Base-by-base conservation (phyloP, 2,797 vertebrate genomes). In the Parotocinclus haroldoi region DNA sequence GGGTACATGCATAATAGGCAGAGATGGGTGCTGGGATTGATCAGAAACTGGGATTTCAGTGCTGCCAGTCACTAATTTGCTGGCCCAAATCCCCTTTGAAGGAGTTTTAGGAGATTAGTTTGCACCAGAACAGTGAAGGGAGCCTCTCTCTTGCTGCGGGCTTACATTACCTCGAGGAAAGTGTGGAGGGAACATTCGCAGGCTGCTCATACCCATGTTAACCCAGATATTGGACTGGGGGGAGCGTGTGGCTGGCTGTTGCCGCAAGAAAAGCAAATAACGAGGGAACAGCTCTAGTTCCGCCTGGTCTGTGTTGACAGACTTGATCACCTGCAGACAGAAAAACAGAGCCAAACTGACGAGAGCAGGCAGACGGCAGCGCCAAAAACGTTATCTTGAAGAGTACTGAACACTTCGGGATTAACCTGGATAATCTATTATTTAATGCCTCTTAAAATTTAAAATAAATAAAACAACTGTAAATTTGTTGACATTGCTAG, bases 181-280 rank as follows among this genome's bases (percentile, higher is more conserved):
- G 88, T 96, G 91, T 58, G 84, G 92, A 86, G 96, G 95, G 89
- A 95, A 96, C 94, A 96, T 94, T 94, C 94, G 91, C 90, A 96
- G 94, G 92, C 93, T 96, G 93, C 93, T 96, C 96, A 98, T 98
- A 99, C 96, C 96, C 95, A 98, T 98, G 93, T 98, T 99, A 88
- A 98, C 94, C 96, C 96, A 99, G 90, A 99, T 96, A 92, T 99
- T 98, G 80, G 96, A 97, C 87, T 98, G 96, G 71, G 96, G 96
- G 8, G 93, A 89, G 80, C 96, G 94, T 0, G 93, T 91, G 53
- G 92, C 95, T 0, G 93, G 95, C 85, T 99, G 96, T 82, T 99
- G 96, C 72, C 96, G 90, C 71, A 99, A 89, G 87, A 99, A 99
- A 46, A 98, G 93, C 77, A 99, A 91, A 84, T 96, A 95, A 5